Percentiles rank a stretch among this genome's conserved stretches.
These are phyloP conservation scores for Zosterops lateralis DNA, from an alignment of 2,113 vertebrate species.

Conservation along the genomic window DNA sequence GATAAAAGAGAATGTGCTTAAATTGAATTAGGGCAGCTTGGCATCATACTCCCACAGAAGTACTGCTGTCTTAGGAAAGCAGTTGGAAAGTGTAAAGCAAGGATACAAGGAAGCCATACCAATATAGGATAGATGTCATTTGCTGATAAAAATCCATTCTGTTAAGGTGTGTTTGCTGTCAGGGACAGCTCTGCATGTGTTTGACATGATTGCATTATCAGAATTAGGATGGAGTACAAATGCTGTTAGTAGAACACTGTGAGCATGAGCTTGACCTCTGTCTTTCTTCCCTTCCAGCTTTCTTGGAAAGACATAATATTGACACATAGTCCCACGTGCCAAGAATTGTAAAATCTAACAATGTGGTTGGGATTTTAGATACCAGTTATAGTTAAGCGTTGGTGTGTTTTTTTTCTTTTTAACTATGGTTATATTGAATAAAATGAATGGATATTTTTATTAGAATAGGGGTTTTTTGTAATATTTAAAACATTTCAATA, in stretches of 20 bases:
- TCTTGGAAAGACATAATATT: not conserved
- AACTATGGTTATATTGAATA: not conserved
- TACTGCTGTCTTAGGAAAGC: not conserved
- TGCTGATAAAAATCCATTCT: not conserved
- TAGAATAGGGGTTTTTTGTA: not conserved
- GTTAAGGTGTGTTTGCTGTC: not conserved
- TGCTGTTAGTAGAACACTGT: not conserved
- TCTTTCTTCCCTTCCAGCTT: not conserved
- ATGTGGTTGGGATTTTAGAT: not conserved
- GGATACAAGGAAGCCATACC: not conserved
- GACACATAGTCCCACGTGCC: not conserved
- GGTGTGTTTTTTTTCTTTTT: not conserved
- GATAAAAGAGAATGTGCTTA: not conserved
- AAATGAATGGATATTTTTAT: not conserved
- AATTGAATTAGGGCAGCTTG: slow-evolving; percentile 4
- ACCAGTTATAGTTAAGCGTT: not conserved
- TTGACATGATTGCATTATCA: not conserved
- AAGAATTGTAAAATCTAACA: not conserved
- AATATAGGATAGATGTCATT: not conserved
- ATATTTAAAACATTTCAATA: not conserved
- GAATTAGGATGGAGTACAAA: not conserved
- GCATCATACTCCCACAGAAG: not conserved
- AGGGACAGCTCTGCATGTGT: not conserved
- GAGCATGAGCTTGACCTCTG: not conserved
- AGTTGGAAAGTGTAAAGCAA: not conserved